Percentiles rank a stretch among this genome's conserved stretches.
Conservation (phyloP, 2,113 vertebrate genomes). For the Lycaon pictus region DNA sequence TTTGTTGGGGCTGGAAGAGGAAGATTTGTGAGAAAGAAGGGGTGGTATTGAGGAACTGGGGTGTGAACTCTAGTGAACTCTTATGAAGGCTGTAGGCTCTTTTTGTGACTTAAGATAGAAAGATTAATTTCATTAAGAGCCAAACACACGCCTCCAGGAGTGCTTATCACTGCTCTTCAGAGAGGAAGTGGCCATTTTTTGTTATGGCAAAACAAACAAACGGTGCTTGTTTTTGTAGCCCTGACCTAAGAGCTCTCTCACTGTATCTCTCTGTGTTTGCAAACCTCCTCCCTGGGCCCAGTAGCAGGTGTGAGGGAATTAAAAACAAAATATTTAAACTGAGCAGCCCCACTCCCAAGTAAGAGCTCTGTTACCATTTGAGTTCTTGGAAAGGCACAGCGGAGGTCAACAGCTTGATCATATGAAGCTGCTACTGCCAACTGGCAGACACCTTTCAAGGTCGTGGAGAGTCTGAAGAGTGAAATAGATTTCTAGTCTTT, state of each 20-base stretch:
- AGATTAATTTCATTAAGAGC: constrained; percentile 78
- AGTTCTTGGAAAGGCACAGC: constrained; percentile 76
- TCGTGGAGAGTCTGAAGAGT: background rate
- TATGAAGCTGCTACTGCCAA: constrained; percentile 56
- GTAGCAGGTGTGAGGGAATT: constrained; percentile 82
- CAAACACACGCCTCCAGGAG: constrained; percentile 16
- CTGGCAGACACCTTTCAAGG: constrained; percentile 72
- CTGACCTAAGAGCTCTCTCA: constrained; percentile 82
- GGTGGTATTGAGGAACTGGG: constrained; percentile 34
- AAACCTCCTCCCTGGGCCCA: constrained; percentile 64
- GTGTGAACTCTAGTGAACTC: constrained; percentile 35
- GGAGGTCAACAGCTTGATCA: constrained; percentile 68
- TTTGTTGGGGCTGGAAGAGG: constrained; percentile 1
- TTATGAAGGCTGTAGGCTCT: constrained; percentile 13
- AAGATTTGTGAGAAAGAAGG: background rate
- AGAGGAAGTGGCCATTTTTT: constrained; percentile 83
- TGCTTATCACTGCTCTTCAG: constrained; percentile 81
- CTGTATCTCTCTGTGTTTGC: constrained; percentile 78
- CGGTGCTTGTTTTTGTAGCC: constrained; percentile 81
- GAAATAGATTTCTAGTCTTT: constrained; percentile 39
- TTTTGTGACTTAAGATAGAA: constrained; percentile 73
- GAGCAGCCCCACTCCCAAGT: constrained; percentile 63
- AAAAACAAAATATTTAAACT: constrained; percentile 78
- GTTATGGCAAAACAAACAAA: constrained; percentile 82
- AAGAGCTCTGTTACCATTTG: constrained; percentile 54